These are phyloP conservation scores for Heliconius cydno DNA, from an alignment of 2,888 invertebrate genomes.

Conservation along the genomic window DNA sequence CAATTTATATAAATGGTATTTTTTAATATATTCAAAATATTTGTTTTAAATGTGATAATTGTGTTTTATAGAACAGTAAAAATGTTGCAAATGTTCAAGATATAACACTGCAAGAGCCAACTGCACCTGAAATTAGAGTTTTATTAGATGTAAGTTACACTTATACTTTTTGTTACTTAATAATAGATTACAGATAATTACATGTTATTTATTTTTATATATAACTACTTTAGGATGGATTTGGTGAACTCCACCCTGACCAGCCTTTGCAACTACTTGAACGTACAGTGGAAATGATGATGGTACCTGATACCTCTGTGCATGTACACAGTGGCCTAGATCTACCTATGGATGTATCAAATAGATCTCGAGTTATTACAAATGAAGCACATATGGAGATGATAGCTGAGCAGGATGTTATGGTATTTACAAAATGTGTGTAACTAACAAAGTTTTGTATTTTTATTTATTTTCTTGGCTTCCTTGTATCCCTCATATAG, in stretches of 20 bases:
- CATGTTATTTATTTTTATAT: not conserved
- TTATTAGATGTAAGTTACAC: constrained; percentile 65
- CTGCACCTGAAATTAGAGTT: constrained; percentile 59
- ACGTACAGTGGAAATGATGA: constrained; percentile 68
- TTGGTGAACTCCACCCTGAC: constrained; percentile 70
- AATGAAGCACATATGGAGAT: constrained; percentile 63
- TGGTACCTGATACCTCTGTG: constrained; percentile 54
- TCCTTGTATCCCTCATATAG: no score
- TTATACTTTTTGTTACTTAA: not conserved
- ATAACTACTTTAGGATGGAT: constrained; percentile 63
- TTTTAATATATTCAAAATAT: not conserved
- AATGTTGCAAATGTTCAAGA: constrained; percentile 69
- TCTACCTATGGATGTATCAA: constrained; percentile 51
- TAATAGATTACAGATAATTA: not conserved
- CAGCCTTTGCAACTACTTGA: constrained; percentile 59
- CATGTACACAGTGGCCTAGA: constrained; percentile 58
- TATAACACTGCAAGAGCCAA: constrained; percentile 70
- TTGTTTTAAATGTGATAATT: not conserved
- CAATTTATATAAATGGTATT: not conserved
- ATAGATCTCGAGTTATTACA: constrained; percentile 51
- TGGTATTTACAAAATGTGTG: constrained; percentile 67
- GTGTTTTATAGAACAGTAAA: constrained; percentile 62
- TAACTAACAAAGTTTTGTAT: not conserved
- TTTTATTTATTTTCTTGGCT: not conserved
- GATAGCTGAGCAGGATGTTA: constrained; percentile 63